phyloP scores from a whole-genome alignment of 2,797 vertebrate genomes.

The Takifugu ocellatus region DNA sequence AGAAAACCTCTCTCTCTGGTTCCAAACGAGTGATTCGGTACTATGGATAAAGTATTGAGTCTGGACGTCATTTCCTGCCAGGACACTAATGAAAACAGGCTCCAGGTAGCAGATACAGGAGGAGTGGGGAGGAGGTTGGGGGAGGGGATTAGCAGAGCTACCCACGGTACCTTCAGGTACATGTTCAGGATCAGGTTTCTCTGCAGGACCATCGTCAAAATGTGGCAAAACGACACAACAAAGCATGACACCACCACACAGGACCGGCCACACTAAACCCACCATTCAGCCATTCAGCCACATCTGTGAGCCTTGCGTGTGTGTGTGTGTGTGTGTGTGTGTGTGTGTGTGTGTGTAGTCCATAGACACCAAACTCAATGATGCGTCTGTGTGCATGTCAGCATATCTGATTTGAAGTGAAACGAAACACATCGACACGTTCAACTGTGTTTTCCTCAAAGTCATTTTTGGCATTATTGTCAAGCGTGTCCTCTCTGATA shows the following conservation, averaged over 20 bases:
- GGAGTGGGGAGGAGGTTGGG: not conserved
- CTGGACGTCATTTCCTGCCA: not conserved
- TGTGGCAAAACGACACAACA: slow-evolving; percentile 61
- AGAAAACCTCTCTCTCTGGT: not conserved
- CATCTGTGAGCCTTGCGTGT: slow-evolving; percentile 28
- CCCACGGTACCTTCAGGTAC: slow-evolving; percentile 30
- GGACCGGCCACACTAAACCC: slow-evolving; percentile 58
- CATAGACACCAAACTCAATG: slow-evolving; percentile 23
- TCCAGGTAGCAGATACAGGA: slow-evolving; percentile 13
- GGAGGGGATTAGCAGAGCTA: slow-evolving; percentile 40
- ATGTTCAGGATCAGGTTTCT: slow-evolving; percentile 50
- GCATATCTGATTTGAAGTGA: too few species aligned
- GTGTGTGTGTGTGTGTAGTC: slow-evolving; percentile 8
- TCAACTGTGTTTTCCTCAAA: not conserved
- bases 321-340: slow-evolving; percentile 16
- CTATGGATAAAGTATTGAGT: too few species aligned
- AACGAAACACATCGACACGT: not conserved
- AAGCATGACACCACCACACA: slow-evolving; percentile 65
- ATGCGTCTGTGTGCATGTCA: not conserved
- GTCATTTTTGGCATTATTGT: not conserved
- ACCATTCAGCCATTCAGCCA: slow-evolving; percentile 69
- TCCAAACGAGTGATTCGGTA: too few species aligned
- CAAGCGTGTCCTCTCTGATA: not conserved
- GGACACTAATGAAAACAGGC: slow-evolving; percentile 46
- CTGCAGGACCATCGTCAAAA: slow-evolving; percentile 58